Base-by-base conservation (phyloP, 2,888 invertebrate genomes). In the Trissolcus brochymenae region DNA sequence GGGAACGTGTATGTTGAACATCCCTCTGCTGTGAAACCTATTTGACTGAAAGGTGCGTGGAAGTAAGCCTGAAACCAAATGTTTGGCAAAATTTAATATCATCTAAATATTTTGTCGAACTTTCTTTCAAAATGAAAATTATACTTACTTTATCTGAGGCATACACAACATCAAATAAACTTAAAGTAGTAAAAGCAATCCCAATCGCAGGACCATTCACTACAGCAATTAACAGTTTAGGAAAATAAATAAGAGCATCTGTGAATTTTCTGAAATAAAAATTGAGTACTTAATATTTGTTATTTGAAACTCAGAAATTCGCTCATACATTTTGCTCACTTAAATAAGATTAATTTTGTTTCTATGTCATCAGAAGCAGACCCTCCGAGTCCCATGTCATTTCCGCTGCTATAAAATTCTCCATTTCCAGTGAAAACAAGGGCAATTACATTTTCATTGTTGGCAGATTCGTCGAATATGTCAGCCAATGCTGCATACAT, bases 181-280 rank as follows among this genome's bases (percentile, higher is more conserved):
- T 94, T 60, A 96, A 90, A 9, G 94, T 93, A 0, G 98, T 98
- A 2, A 94, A 94, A 50, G 94, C 94, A 81, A 99, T 94, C 25
- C 99, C 99, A 81, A 98, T 93, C 13, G 97, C 96, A 50, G 98
- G 98, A 1, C 99, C 99, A 91, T 99, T 98, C 0, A 98, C 94
- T 71, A 98, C 90, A 13, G 94, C 95, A 78, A 98, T 91, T 51
- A 99, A 87, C 41, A 97, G 90, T 90, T 99, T 99, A 0, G 96
- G 95, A 88, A 96, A 97, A 80, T 93, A 93, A 79, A 98, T 95
- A 81, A 97, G 94, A 0, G 95, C 91, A 72, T 92, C 90, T 1
- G 97, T 91, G 90, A 95, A 94, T 6, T 92, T 90, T 82, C 93
- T 93, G 70, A 91, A 90, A 84, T 87, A n/a, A 14, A 9, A 62